Evolutionary conservation across 2,113 vertebrate species (phyloP), one percentile per base, ranked within the genome.

Genomic region (Perca fluviatilis): DNA sequence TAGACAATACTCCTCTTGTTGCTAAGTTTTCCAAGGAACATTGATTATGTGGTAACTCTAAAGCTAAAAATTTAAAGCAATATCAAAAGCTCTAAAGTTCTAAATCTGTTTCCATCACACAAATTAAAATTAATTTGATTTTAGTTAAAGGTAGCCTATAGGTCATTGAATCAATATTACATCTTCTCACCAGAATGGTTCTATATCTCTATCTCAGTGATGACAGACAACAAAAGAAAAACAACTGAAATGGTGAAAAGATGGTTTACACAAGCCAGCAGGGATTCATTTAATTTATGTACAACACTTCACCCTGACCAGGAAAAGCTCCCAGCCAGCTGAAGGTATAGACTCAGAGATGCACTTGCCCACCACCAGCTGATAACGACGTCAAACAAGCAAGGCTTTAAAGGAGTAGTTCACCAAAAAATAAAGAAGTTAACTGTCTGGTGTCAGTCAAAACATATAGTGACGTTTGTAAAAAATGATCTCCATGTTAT

Each of bases 341-440:
- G 25, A 43, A 50, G 18, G 18, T 71, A 23, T 23, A 50, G 58
- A 87, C 47, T 72, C 64, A 33, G 9, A 63, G 36, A 74, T 70
- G 21, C 66, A 65, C 46, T 36, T 66, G 70, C 73, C 80, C 74
- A 61, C 40, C n/a, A 65, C 46, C 33, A 60, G 60, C 62, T 81
- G 76, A 62, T 50, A 74, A 77, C 51, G 36, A 70, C 76, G 75
- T 30, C 67, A 30, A 80, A 74, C 40, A 61, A 30, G 15, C 3
- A 16, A 36, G 4, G 23, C 12, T 50, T 64, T 65, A 58, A 27
- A 43, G 21, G 6, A 18, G 13, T 21, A 46, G 51, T 36, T 60
- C 43, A 60, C 13, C 18, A 21, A 8, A 4, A 21, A n/a, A 49
- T 23, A 58, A 47, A 11, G 9, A 16, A 27, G 27, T 27, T 27